Evolutionary conservation across 1,140 invertebrate genomes (phyloP), one percentile per base, ranked within the genome.

Genomic region (Paraescarpia echinospica): DNA sequence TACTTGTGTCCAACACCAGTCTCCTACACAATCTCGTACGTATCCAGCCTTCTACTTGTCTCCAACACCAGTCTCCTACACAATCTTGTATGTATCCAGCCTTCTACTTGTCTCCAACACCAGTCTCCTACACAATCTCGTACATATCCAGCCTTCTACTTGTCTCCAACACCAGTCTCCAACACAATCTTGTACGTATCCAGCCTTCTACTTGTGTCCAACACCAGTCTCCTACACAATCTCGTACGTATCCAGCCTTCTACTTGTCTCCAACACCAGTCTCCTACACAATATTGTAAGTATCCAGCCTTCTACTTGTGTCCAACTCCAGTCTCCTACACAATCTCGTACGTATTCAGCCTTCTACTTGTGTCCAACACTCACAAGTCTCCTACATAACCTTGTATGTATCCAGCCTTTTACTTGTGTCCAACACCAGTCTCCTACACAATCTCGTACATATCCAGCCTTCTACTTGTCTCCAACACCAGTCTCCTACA

Each of bases 371-470:
- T n/a, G n/a, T n/a, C n/a, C n/a, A n/a, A 98, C 97, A 2, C 95
- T 97, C 18, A 98, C 97, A 34, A 97, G 97, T 96, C 94, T 97
- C 91, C 95, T 97, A 90, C 97, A 98, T 94, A 97, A 97, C 96
- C 93, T 96, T 59, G 97, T 98, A 95, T 96, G 96, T 96, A 90
- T 90, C 9, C 90, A 90, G 18, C 27, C 35, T 41, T 90, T 18
- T 22, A n/a, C n/a, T n/a, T n/a, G n/a, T n/a, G n/a, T n/a, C n/a
- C n/a, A n/a, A n/a, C 18, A 98, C 97, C 34, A 97, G 97, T 96
- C 94, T 97, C 91, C 95, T 97, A 90, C 97, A 98, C 94, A 97
- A 97, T 96, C 93, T 96, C 59, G 97, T 98, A 95, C 96, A 96
- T 96, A 90, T 90, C 9, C 90, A 90, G 18, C 27, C 35, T 41